These are phyloP conservation scores for Erpornis zantholeuca DNA, from an alignment of 2,113 vertebrate species.

Conservation along the genomic window DNA sequence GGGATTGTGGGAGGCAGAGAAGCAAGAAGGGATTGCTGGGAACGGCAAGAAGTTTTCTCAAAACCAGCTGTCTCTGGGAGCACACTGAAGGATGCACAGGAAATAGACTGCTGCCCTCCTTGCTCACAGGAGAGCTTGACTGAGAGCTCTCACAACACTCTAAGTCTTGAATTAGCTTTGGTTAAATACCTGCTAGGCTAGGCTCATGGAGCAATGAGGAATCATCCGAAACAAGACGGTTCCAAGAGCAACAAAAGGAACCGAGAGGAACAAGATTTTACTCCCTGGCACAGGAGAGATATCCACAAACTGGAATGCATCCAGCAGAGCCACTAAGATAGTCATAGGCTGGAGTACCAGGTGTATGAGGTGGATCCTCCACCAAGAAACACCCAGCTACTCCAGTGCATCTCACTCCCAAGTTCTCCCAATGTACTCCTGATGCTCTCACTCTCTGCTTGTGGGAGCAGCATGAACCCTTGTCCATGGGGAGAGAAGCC, in stretches of 20 bases:
- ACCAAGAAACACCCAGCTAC: not conserved
- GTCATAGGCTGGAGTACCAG: not conserved
- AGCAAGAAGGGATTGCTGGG: not conserved
- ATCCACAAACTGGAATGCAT: not conserved
- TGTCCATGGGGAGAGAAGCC: not conserved
- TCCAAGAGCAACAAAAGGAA: not conserved
- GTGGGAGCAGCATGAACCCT: not conserved
- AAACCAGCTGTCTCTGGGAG: not conserved
- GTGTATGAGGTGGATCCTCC: not conserved
- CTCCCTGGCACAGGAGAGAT: not conserved
- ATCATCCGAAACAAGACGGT: not conserved
- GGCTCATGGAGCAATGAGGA: not conserved
- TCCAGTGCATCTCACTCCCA: not conserved
- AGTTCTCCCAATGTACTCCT: not conserved
- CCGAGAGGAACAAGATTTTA: not conserved
- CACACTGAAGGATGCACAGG: not conserved
- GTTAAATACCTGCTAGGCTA: not conserved
- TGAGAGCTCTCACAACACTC: not conserved
- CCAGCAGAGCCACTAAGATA: not conserved
- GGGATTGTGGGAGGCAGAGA: not conserved
- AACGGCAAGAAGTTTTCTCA: not conserved
- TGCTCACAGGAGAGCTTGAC: not conserved
- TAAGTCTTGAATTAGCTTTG: not conserved
- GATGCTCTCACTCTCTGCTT: not conserved
- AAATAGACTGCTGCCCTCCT: not conserved